These are phyloP conservation scores for Fopius arisanus DNA, from an alignment of 1,140 invertebrate genomes.

Conservation along the genomic window DNA sequence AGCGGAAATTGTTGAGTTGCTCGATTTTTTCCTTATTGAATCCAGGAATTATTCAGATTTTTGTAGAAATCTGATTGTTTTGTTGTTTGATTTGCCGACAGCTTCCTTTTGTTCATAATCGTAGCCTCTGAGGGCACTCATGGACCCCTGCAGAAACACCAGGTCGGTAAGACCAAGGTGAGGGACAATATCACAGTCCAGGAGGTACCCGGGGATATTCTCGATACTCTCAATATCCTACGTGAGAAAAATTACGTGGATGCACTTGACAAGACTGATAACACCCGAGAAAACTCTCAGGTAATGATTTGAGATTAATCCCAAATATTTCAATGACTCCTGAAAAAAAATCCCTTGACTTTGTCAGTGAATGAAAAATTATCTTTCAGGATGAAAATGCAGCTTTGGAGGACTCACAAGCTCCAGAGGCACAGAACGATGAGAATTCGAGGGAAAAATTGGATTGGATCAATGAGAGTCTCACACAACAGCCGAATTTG, in stretches of 20 bases:
- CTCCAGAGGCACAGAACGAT: not conserved
- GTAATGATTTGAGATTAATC: not conserved
- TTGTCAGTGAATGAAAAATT: not conserved
- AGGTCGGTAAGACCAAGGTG: constrained; percentile 10
- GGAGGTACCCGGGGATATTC: not conserved
- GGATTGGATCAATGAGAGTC: constrained; percentile 47
- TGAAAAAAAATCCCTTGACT: not conserved
- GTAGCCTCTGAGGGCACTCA: constrained; percentile 34
- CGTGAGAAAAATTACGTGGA: not conserved
- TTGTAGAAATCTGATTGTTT: no score
- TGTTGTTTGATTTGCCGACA: constrained; percentile 30
- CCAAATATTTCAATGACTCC: not conserved
- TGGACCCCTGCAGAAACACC: constrained; percentile 15
- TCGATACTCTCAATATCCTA: not conserved
- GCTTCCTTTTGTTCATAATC: constrained; percentile 39
- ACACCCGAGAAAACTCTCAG: not conserved
- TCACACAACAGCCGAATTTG: constrained; percentile 53
- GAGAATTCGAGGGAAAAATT: constrained; percentile 35
- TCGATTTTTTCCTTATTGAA: no score
- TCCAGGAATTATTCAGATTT: no score
- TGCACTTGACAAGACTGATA: not conserved
- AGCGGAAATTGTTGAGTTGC: no score
- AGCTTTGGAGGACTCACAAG: not conserved
- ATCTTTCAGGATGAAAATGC: constrained; percentile 38
- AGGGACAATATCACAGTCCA: constrained; percentile 39